Evolutionary conservation across 1,140 invertebrate genomes (phyloP).

Genomic region (Ditylenchus dipsaci): DNA sequence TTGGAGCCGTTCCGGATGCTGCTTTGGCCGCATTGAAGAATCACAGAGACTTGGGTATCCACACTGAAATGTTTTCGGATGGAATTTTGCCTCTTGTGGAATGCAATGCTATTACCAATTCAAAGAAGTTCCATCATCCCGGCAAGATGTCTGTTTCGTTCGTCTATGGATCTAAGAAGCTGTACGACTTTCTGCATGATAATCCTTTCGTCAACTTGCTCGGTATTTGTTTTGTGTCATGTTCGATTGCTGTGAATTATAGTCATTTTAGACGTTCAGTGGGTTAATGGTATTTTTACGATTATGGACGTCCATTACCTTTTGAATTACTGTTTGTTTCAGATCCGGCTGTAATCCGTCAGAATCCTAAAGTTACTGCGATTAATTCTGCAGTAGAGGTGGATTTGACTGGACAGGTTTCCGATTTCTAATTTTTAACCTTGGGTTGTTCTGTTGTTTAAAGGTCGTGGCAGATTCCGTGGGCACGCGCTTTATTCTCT

Average conservation of each 20-base stretch:
- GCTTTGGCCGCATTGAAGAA: conserved; percentile 71
- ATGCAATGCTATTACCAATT: conserved; percentile 30
- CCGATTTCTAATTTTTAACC: conserved; percentile 49
- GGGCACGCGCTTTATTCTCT: conserved; percentile 68
- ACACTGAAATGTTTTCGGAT: conserved; percentile 63
- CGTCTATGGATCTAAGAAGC: conserved; percentile 74
- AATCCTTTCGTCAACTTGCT: conserved; percentile 63
- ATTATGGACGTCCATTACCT: neutral
- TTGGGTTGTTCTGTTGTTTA: too few relatives aligned
- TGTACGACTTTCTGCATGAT: conserved; percentile 86
- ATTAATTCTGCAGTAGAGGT: conserved; percentile 85
- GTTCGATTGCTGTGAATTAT: neutral
- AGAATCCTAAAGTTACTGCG: conserved; percentile 76
- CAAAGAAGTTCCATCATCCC: conserved; percentile 72
- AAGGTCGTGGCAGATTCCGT: conserved; percentile 73
- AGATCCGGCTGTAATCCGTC: too few relatives aligned
- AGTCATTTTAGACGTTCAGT: neutral
- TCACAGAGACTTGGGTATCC: conserved; percentile 85
- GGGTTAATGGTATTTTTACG: too few relatives aligned
- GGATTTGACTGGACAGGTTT: conserved; percentile 87
- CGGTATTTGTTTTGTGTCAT: neutral
- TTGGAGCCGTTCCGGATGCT: conserved; percentile 83
- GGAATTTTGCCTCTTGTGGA: conserved; percentile 12
- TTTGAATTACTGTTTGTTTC: neutral
- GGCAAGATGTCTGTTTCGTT: conserved; percentile 79